Base-by-base conservation (phyloP, 2,888 invertebrate genomes). In the Drosophila suboccidentalis region DNA sequence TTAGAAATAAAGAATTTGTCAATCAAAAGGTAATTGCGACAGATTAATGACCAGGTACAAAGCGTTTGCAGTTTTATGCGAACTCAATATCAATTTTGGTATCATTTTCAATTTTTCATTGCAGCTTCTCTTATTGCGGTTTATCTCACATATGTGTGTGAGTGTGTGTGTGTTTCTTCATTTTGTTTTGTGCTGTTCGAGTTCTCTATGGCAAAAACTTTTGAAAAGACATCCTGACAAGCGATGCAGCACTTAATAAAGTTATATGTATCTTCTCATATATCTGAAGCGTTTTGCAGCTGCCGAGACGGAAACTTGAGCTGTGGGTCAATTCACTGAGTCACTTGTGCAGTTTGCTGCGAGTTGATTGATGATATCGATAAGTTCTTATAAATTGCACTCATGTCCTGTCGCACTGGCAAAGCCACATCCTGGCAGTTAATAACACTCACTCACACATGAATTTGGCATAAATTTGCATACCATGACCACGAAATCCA, bases 331-430 rank as follows among this genome's bases (percentile, higher is more conserved):
- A 63, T 55, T 54, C 38, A n/a, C 43, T 22, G 38, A 59, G 64
- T 44, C 39, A 43, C 39, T 47, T 53, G n/a, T 38, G 17, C 36
- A 8, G 63, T 58, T 38, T 41, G 46, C 26, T 59, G 58, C 62
- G 54, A 53, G 75, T 78, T 91, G 90, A 91, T 91, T 90, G 91
- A 91, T 91, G 91, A 84, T 79, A 82, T 90, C 91, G 91, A 91
- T 90, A 90, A 89, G 87, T 91, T 89, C 74, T 86, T 90, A 86
- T 88, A 91, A 89, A 91, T 86, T 83, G 84, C 87, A 77, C 53
- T 70, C 58, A 70, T 71, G 59, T 77, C 59, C 73, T 64, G 71
- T 34, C 38, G 36, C 59, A 61, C 34, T 51, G 43, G 29, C 58
- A 10, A 49, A 13, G 46, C 39, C 53, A 57, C 63, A 60, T 70